Evolutionary conservation across 2,113 vertebrate genomes (phyloP), one percentile per base, ranked within the genome.

Genomic region (Vombatus ursinus): DNA sequence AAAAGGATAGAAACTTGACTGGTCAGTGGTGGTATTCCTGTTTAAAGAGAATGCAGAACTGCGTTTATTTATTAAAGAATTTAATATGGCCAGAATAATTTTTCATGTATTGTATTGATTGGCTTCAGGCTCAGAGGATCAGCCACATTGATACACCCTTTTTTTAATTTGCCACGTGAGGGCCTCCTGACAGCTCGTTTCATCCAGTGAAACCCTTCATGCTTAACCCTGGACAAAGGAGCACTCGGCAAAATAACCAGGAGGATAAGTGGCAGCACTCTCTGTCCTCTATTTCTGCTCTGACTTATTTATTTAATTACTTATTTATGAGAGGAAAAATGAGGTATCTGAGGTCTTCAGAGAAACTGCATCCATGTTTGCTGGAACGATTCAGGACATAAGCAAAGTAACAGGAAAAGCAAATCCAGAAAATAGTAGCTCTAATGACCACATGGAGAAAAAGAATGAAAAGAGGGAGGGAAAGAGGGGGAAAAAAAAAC

Each of bases 71-170:
- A 95, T 95, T 52, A 95, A 94, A 96, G 47, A 93, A 93, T 96
- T 97, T 98, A 97, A 97, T 96, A 95, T 84, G 90, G 54, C 57
- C 22, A n/a, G 92, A 97, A 97, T 96, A 97, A 98, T 98, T 98
- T 98, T 97, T 96, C 97, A 98, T 96, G 96, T 96, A 98, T 97
- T 97, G 97, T 97, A 98, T 97, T 97, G 97, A 98, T 97, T 94
- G 92, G 52, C 54, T 97, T 98, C 96, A 96, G 95, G 90, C 95
- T 97, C 97, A 97, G 94, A 93, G 57, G 95, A 90, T 96, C 97
- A 97, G 95, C 94, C 97, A 93, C 96, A 97, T 97, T 93, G 89
- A 93, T 97, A 97, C 31, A 52, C 95, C 94, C 89, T 97, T 92
- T 96, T 98, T 44, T 23, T 97, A 96, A 98, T 98, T 98, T 98